Evolutionary conservation across 2,113 vertebrate genomes (phyloP), one percentile per base, ranked within the genome.

Genomic region (Tenrec ecaudatus): DNA sequence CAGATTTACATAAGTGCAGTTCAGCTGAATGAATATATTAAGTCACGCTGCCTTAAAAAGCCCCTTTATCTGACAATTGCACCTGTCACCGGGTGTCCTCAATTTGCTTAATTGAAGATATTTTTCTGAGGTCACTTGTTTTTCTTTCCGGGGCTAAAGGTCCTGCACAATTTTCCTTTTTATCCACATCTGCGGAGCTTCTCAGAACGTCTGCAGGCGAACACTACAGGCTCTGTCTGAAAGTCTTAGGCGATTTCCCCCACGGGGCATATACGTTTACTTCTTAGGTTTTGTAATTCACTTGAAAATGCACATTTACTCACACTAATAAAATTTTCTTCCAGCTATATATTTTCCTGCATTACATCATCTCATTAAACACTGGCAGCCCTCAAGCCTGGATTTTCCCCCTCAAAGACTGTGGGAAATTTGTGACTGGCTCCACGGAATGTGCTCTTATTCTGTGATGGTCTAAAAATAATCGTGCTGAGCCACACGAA

Each of bases 401-500:
- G 97, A 97, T 96, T 98, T 97, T 53, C 47, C 12, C 95, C 96
- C 97, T 94, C 83, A 73, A 96, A 97, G 94, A 96, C 90, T 97
- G 95, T 95, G 95, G 96, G 96, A 97, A 14, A 29, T 96, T 96
- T 96, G 90, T 96, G 97, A 96, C 95, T 94, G 94, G 91, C 91
- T 91, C 82, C 92, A 60, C 96, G 92, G 97, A 96, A 95, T 12
- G 0, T 2, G 91, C 96, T 97, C 95, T 98, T 98, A 97, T 97
- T 95, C 96, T 92, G 97, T 95, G 64, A 94, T 93, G 94, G 91
- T 94, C 95, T 97, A 98, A 97, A 98, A 98, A 98, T 98, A 98
- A 97, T 97, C 95, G 91, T 88, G 69, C 88, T n/a, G 69, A 91
- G 90, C 87, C 68, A 23, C 86, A 82, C 86, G 94, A 75, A 53